Evolutionary conservation across 37 sponge, comb jelly and placozoan genomes (phyloP), one percentile per base, ranked within the genome.

Genomic region (Crambe crambe): DNA sequence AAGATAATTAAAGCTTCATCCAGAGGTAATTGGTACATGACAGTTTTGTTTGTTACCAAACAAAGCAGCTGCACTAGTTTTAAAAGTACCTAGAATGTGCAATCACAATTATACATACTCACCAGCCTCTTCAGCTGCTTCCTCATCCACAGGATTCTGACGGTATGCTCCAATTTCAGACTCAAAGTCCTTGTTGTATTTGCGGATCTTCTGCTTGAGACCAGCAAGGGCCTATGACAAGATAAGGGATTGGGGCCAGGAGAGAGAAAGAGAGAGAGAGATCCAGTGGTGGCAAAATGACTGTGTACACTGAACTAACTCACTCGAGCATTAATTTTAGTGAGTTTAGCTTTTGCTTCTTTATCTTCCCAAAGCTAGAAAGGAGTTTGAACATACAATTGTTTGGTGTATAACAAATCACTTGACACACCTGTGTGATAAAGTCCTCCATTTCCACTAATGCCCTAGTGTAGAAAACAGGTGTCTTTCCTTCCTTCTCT

Each of bases 111-210:
- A 78, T 26, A 58, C 81, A 54, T 78, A 79, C 42, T 76, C 73
- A 44, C 67, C 79, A 18, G 67, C 72, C 40, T 87, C 89, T 25
- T 86, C 70, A 74, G 70, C 87, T 22, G 58, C 84, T 37, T 74
- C 81, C n/a, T 92, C 92, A 29, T 87, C 91, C 18, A 79, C 68
- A 32, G 93, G 90, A 41, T 92, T 84, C 85, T 89, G 79, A 35
- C 91, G 77, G 66, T 86, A 98, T 25, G 61, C 80, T 20, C 78
- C 80, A 32, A 98, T 84, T 1, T 32, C 76, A 12, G 64, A 56
- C 58, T 93, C 95, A 84, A 94, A 96, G 44, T 91, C 95, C 62
- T 94, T 93, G 75, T 91, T 96, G 88, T 96, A 98, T 72, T 98
- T 98, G 51, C 89, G 89, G 9, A 91, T 69, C 26, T 89, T 91